phyloP scores from a whole-genome alignment of 1,140 invertebrate species.

The Bombus vancouverensis region DNA sequence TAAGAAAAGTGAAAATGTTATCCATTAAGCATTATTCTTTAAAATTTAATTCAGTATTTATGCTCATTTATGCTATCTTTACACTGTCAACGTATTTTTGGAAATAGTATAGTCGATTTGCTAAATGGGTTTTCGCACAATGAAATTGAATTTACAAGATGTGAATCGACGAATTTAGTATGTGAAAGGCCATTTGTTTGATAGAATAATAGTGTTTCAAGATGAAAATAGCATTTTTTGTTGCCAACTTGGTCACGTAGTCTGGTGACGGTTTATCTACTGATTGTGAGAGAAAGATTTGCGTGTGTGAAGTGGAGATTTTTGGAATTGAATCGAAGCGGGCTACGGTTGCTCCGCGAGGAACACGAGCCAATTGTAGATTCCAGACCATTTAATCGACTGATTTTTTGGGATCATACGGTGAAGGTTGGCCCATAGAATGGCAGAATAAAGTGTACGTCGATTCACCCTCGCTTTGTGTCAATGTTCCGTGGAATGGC shows the following conservation, averaged over 20 bases:
- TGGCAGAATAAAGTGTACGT: constrained; percentile 46
- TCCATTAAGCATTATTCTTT: too few relatives aligned
- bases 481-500: constrained; percentile 48
- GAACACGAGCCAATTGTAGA: constrained; percentile 66
- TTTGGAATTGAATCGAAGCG: neutral
- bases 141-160: neutral
- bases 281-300: neutral
- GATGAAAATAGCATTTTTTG: neutral
- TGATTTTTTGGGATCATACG: constrained; percentile 44
- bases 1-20: too few relatives aligned
- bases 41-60: too few relatives aligned
- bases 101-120: too few relatives aligned
- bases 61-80: too few relatives aligned
- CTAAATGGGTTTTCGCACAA: too few relatives aligned
- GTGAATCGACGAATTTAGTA: neutral
- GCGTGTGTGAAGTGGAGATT: too few relatives aligned
- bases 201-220: neutral
- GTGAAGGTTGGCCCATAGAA: constrained; percentile 27
- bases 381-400: constrained; percentile 75
- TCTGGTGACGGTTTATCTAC: neutral
- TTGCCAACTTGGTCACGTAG: neutral
- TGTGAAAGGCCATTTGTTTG: neutral
- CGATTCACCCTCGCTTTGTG: constrained; percentile 39
- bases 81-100: too few relatives aligned
- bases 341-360: neutral